These are phyloP conservation scores for Progne subis DNA, from an alignment of 2,113 vertebrate species.

Conservation along the genomic window DNA sequence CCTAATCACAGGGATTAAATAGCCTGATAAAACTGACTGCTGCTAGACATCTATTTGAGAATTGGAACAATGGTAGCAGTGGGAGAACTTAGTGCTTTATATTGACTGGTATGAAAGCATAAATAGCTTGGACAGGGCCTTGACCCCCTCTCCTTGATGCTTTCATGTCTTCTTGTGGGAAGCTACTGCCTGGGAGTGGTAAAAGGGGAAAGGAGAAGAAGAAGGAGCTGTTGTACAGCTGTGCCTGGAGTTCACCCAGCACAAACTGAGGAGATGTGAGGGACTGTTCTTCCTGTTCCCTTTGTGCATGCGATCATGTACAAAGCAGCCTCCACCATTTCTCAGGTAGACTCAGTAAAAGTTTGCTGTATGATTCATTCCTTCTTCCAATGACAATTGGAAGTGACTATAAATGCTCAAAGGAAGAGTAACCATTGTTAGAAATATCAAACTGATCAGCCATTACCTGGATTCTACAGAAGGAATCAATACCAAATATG, in stretches of 20 bases:
- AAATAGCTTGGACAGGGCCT: not conserved
- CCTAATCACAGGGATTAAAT: not conserved
- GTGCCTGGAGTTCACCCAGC: not conserved
- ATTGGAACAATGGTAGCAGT: not conserved
- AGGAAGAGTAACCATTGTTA: not conserved
- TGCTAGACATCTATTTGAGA: not conserved
- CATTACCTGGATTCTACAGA: not conserved
- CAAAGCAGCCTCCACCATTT: not conserved
- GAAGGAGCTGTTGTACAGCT: not conserved
- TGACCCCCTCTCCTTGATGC: not conserved
- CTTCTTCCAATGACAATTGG: not conserved
- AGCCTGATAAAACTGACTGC: not conserved
- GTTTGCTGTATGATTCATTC: not conserved
- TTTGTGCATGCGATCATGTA: not conserved
- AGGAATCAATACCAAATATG: not conserved
- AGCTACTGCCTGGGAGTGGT: not conserved
- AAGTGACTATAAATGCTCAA: not conserved
- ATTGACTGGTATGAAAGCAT: not conserved
- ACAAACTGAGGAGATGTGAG: not conserved
- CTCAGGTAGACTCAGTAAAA: not conserved
- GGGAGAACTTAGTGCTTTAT: not conserved
- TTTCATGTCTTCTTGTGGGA: not conserved
- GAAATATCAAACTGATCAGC: not conserved
- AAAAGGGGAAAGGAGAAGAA: not conserved
- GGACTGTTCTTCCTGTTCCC: not conserved